Evolutionary conservation across 2,797 vertebrate species (phyloP), one percentile per base, ranked within the genome.

Genomic region (Gouania willdenowi): DNA sequence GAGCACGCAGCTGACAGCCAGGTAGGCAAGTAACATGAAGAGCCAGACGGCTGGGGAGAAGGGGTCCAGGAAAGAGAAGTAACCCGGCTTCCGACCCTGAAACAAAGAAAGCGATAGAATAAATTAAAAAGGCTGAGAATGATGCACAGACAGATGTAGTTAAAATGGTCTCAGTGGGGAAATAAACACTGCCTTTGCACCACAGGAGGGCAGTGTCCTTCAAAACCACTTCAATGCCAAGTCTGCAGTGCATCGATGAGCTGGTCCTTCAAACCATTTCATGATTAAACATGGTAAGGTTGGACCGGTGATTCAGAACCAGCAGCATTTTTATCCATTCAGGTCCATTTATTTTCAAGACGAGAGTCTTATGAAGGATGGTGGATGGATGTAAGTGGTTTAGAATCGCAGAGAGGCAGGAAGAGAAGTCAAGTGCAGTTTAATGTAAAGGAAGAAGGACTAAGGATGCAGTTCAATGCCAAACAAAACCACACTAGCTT

Each of bases 11-110:
- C 93, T 91, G 75, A 94, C 94, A 2, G 94, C 93, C 57, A 97
- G 86, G 80, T 97, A 97, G 63, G 93, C 94, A 4, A 97, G 88
- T 66, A 97, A 89, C 94, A 95, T 97, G 85, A 97, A 97, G 52
- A 96, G 91, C 81, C 81, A 97, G 84, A 49, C 94, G 82, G 89
- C 93, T 81, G 81, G 79, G 31, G 75, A 95, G 85, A 97, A 97
- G 55, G 94, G 94, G 74, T 97, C 94, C 41, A 97, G 87, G 81
- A 97, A 97, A 71, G 94, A 97, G 88, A 97, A 95, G 84, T 95
- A 97, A 12, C 94, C 94, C 0, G 94, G 94, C 77, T 95, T 96
- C 42, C 93, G 91, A 41, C 93, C 93, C 94, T 95, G 72, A 24
- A 36, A 69, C 84, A 87, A 41, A 56, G 85, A 90, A 82, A 90